phyloP scores from a whole-genome alignment of 2,797 vertebrate genomes.

The Anguilla megastoma region DNA sequence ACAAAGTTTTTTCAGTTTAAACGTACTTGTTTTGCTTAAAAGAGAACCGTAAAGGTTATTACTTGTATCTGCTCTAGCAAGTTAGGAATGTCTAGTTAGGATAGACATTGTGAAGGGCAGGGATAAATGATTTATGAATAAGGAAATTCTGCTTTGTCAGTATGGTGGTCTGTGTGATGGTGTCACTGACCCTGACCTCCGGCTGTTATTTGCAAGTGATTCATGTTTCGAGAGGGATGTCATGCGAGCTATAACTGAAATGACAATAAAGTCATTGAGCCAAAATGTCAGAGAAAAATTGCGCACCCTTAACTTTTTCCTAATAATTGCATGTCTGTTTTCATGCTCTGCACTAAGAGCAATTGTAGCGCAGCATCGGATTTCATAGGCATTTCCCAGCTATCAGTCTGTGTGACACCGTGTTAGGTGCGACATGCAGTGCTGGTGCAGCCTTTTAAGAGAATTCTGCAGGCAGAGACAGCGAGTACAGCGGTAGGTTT shows the following conservation, averaged over 20 bases:
- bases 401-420: neutral
- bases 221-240: constrained; percentile 21
- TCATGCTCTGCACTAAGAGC: neutral
- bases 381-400: neutral
- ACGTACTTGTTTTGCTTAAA: neutral
- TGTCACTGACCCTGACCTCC: constrained; percentile 26
- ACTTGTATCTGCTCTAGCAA: neutral
- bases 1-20: neutral
- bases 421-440: neutral
- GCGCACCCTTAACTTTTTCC: neutral
- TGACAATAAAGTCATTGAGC: constrained; percentile 13
- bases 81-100: neutral
- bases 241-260: constrained; percentile 1
- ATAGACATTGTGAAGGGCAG: constrained; percentile 8
- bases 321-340: neutral
- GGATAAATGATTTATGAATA: constrained; percentile 37
- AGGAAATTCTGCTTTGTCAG: constrained; percentile 4
- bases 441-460: neutral
- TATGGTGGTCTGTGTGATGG: neutral
- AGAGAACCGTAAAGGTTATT: neutral
- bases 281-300: constrained; percentile 3
- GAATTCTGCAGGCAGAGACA: neutral
- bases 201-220: constrained; percentile 30
- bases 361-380: neutral
- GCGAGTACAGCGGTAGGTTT: neutral